Evolutionary conservation across 2,797 vertebrate species (phyloP), one percentile per base, ranked within the genome.

Genomic region (Phrynocephalus guinanensis): DNA sequence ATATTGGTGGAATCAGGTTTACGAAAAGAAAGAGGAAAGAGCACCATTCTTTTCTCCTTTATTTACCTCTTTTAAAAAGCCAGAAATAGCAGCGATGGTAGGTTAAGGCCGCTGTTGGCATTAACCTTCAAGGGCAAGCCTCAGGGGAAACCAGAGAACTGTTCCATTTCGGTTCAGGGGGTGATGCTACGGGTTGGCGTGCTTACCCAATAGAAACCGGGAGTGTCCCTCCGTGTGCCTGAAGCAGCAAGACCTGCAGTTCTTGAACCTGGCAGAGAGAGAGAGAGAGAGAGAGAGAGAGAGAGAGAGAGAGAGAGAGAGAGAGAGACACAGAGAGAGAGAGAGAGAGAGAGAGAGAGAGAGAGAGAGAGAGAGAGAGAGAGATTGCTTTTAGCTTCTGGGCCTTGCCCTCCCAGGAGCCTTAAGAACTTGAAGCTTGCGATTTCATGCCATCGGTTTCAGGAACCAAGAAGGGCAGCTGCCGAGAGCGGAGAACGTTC

Each of bases 221-320:
- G 38, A 97, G 96, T 0, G 98, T 98, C 70, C 99, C 99, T 90
- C 98, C 98, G 0, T 98, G 97, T 5, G 98, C 98, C 93, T 99
- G 98, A 56, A 99, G 96, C 26, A 99, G 93, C 95, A 99, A 96
- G 86, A 99, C 98, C 93, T 99, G 98, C 60, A 99, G 96, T 90
- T 99, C 97, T 90, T 99, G 99, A 13, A 99, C 97, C 99, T 99
- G 70, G 28, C 86, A 86, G 88, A 83, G 91, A 88, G 93, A 28
- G 88, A 33, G 33, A 33, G 33, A 33, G 33, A 33, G 33, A 33
- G 33, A 33, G 33, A 33, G 33, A 33, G 33, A 33, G 33, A 33
- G 33, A 33, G 33, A 33, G 33, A 33, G 33, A 33, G 33, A 33
- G 33, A 33, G 33, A 33, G 33, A 33, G 33, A 33, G 33, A 33